Conservation (phyloP, 64 coral and sea anemone species). For the Montipora foliosa region DNA sequence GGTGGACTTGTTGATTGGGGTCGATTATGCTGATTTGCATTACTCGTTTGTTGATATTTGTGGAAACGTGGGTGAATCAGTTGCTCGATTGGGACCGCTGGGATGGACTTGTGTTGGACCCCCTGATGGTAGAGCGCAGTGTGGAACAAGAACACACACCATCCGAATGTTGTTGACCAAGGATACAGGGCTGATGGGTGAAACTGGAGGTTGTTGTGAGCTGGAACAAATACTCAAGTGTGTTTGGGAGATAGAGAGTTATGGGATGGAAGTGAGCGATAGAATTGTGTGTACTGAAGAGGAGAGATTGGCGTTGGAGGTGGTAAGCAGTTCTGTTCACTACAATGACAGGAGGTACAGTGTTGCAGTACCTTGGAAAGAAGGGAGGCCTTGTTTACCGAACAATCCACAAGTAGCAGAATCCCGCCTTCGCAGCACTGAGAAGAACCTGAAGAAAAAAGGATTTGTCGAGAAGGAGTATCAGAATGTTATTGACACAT, state of each 20-base stretch:
- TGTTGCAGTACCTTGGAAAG: constrained; percentile 63
- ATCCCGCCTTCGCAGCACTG: constrained; percentile 38
- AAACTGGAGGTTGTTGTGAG: constrained; percentile 4
- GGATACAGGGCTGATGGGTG: not conserved
- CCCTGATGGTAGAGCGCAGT: not conserved
- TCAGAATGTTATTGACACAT: constrained; percentile 34
- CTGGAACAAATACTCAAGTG: constrained; percentile 1
- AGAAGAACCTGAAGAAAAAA: constrained; percentile 48
- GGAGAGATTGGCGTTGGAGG: constrained; percentile 31
- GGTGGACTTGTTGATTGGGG: constrained; percentile 45
- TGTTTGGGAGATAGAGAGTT: constrained; percentile 60
- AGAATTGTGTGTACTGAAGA: constrained; percentile 21
- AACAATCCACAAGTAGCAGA: constrained; percentile 34
- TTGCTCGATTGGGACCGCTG: constrained; percentile 51
- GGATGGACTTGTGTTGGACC: constrained; percentile 46
- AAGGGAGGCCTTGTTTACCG: constrained; percentile 14
- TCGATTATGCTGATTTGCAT: constrained; percentile 63
- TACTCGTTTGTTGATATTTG: constrained; percentile 63
- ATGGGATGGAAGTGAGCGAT: not conserved
- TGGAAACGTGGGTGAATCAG: constrained; percentile 34
- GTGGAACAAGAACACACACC: constrained; percentile 17
- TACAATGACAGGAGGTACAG: constrained; percentile 19
- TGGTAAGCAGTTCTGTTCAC: not conserved
- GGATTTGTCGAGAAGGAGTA: constrained; percentile 54
- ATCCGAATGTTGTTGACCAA: constrained; percentile 24